phyloP scores from a whole-genome alignment of 2,113 vertebrate species.

The human (Homo sapiens) region GRCh38 chr3:116430001-116430500 shows the following conservation, averaged over 20 bases:
- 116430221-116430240: not conserved
- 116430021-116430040: not conserved
- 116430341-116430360: not conserved
- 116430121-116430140: not conserved
- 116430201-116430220: not conserved
- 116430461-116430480: not conserved
- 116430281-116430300: not conserved
- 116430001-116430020: not conserved
- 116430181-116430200: not conserved
- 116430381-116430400: not conserved
- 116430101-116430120: slow-evolving; percentile 22
- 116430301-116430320: slow-evolving; percentile 36
- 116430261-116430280: slow-evolving; percentile 2
- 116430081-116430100: not conserved
- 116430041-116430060: not conserved
- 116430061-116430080: not conserved
- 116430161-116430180: slow-evolving; percentile 11
- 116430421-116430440: not conserved
- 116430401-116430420: not conserved
- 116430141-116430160: not conserved
- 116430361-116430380: not conserved
- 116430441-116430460: not conserved
- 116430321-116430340: not conserved
- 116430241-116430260: not conserved
- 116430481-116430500: not conserved